Percentiles rank a stretch among this genome's conserved stretches.
These are phyloP conservation scores for Plutella xylostella DNA, from an alignment of 2,888 invertebrate species.

Conservation along the genomic window DNA sequence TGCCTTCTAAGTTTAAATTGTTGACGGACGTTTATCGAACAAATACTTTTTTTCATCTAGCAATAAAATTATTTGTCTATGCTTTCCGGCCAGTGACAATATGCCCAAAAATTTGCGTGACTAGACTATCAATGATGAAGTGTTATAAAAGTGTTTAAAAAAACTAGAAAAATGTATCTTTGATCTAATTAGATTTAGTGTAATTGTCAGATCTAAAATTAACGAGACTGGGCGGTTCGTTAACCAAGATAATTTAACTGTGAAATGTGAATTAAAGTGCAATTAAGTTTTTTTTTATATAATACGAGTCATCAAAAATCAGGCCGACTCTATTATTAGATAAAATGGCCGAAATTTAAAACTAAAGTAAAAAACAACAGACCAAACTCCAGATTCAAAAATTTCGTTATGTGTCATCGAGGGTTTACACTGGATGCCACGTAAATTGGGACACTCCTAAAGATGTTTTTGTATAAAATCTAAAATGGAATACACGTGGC, in stretches of 20 bases:
- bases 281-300: not conserved
- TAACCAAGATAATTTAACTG: slow-evolving; percentile 28
- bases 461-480: slow-evolving; percentile 23
- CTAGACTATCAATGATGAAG: too few species aligned
- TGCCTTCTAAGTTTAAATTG: slow-evolving; percentile 53
- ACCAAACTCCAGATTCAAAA: not conserved
- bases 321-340: too few species aligned
- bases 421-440: slow-evolving; percentile 32
- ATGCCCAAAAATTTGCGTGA: too few species aligned
- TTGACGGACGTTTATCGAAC: slow-evolving; percentile 47
- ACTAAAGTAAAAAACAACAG: not conserved
- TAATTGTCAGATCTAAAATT: not conserved
- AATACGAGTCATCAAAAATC: not conserved
- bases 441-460: slow-evolving; percentile 20
- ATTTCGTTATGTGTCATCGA: slow-evolving; percentile 26
- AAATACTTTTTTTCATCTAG: slow-evolving; percentile 22
- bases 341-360: too few species aligned
- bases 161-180: slow-evolving; percentile 15
- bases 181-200: not conserved
- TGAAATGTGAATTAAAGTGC: slow-evolving; percentile 24
- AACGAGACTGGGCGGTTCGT: slow-evolving; percentile 26
- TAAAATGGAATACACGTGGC: slow-evolving; percentile 65
- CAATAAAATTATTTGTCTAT: not conserved
- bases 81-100: too few species aligned
- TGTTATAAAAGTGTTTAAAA: slow-evolving; percentile 18